Percentiles rank a stretch among this genome's conserved stretches.
phyloP scores from a whole-genome alignment of 37 sponge, comb jelly and placozoan species.

The Bolinopsis microptera region DNA sequence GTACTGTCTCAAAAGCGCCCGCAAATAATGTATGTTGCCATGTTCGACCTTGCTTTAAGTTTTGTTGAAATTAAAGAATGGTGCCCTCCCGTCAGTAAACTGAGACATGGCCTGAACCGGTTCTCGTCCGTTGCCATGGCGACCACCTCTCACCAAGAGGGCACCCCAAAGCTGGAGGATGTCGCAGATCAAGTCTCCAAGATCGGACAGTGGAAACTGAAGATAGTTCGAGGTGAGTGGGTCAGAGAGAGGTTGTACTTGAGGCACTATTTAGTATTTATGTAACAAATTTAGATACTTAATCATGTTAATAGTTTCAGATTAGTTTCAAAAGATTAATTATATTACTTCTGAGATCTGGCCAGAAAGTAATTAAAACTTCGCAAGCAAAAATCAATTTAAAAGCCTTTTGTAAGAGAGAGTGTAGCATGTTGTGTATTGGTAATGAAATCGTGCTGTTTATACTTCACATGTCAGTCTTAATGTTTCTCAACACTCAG shows the following conservation, averaged over 20 bases:
- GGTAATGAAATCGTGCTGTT: neutral
- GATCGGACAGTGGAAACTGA: conserved; percentile 54
- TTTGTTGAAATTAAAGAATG: neutral
- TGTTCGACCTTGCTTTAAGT: neutral
- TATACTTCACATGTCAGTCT: neutral
- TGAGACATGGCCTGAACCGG: neutral
- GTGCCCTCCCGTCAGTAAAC: neutral
- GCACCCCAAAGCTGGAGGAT: neutral
- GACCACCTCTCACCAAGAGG: neutral
- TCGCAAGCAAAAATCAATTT: neutral
- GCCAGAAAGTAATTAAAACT: neutral
- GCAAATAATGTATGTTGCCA: neutral
- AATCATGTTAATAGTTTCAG: neutral
- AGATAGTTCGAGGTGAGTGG: neutral
- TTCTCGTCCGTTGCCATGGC: neutral
- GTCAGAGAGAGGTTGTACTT: too few relatives aligned
- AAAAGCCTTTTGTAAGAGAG: neutral
- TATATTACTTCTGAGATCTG: neutral
- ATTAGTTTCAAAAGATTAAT: neutral
- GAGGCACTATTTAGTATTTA: too few relatives aligned
- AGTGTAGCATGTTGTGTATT: neutral
- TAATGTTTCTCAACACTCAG: too few relatives aligned
- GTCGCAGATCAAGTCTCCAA: neutral
- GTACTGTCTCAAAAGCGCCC: neutral
- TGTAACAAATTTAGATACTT: neutral